These are phyloP conservation scores for Clinocottus analis DNA, from an alignment of 2,113 vertebrate species.

Conservation along the genomic window DNA sequence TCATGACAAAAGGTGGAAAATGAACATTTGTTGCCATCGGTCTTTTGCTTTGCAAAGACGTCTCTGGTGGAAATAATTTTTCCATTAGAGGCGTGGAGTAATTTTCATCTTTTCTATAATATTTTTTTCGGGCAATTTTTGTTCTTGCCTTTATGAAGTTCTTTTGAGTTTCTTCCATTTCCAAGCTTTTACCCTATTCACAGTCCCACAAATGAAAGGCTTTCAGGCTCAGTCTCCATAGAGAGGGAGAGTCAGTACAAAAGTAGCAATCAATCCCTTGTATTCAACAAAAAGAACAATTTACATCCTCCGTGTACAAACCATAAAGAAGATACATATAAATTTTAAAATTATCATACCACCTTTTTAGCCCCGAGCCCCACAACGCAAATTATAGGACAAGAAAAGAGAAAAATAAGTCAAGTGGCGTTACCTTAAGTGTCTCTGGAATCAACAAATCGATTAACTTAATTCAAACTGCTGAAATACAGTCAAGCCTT, in stretches of 20 bases:
- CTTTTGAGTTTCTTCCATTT: slow-evolving; percentile 26
- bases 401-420: too few relatives aligned
- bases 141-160: slow-evolving; percentile 21
- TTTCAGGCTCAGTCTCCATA: slow-evolving; percentile 28
- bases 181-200: slow-evolving; percentile 16
- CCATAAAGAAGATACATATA: not conserved
- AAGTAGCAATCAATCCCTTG: slow-evolving; percentile 21
- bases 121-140: slow-evolving; percentile 32
- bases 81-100: not conserved
- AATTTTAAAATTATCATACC: not conserved
- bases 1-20: slow-evolving; percentile 3
- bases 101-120: slow-evolving; percentile 30
- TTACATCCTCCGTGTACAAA: slow-evolving; percentile 12
- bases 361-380: too few relatives aligned
- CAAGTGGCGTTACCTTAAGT: too few relatives aligned
- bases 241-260: not conserved
- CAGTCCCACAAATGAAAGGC: slow-evolving; percentile 13
- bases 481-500: too few relatives aligned
- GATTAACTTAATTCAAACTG: too few relatives aligned
- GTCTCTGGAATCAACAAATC: too few relatives aligned
- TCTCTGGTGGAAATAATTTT: slow-evolving; percentile 3
- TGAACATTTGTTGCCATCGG: slow-evolving; percentile 3
- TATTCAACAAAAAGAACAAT: slow-evolving; percentile 19
- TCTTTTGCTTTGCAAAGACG: not conserved
- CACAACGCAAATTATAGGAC: too few relatives aligned